phyloP scores from a whole-genome alignment of 2,797 vertebrate species.

The Hephaestus fuliginosus region DNA sequence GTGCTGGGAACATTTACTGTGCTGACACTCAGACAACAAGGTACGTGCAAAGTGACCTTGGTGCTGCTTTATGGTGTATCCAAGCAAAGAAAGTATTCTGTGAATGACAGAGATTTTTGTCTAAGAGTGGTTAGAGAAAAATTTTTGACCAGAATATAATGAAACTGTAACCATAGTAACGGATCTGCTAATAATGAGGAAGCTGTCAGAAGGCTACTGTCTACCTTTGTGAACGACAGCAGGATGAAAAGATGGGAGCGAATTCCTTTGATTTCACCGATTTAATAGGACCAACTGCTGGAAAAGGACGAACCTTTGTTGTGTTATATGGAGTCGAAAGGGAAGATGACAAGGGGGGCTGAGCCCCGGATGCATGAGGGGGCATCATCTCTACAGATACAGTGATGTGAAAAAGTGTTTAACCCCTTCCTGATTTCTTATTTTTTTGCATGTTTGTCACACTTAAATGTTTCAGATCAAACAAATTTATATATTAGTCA shows the following conservation, averaged over 20 bases:
- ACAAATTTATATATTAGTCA: too few species aligned
- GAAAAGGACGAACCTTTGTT: conserved; percentile 28
- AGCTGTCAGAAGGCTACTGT: conserved; percentile 34
- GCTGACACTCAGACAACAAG: not conserved
- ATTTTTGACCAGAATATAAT: conserved; percentile 56
- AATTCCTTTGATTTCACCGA: conserved; percentile 63
- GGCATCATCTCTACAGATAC: not conserved
- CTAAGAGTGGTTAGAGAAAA: conserved; percentile 36
- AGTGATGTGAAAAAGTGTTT: too few species aligned
- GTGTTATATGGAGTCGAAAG: conserved; percentile 28
- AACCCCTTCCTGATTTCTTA: too few species aligned
- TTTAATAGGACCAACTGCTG: conserved; percentile 43
- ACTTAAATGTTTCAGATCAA: too few species aligned
- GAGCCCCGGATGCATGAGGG: not conserved
- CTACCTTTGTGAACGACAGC: conserved; percentile 53
- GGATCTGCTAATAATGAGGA: conserved; percentile 49
- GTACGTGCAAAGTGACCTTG: conserved; percentile 48
- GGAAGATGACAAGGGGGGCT: not conserved
- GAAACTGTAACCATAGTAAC: conserved; percentile 67
- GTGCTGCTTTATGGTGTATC: conserved; percentile 19
- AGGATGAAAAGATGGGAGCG: conserved; percentile 52
- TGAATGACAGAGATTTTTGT: conserved; percentile 52
- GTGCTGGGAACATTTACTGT: conserved; percentile 7
- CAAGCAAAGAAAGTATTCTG: conserved; percentile 32
- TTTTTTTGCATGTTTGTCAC: too few species aligned